Conservation (phyloP, 2,888 invertebrate genomes). For the Heliothis peltigera region DNA sequence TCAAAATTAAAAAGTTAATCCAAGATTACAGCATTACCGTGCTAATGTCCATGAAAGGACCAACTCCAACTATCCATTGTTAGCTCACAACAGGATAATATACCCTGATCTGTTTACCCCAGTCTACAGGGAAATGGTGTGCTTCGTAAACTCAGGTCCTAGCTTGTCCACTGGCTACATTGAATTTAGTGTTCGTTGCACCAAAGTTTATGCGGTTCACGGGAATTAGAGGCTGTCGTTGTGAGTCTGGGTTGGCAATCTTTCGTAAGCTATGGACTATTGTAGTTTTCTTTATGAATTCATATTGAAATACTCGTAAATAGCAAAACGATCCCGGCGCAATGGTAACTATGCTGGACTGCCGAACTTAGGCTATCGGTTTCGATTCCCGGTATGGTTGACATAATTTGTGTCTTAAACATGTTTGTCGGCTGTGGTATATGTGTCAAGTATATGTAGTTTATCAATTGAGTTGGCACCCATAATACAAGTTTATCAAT, state of each 20-base stretch:
- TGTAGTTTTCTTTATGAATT: too few relatives aligned
- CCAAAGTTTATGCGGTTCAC: slow-evolving; percentile 49
- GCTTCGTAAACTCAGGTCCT: slow-evolving; percentile 36
- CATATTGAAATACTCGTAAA: neutral
- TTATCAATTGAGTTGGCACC: too few relatives aligned
- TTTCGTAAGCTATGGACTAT: neutral
- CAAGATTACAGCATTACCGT: slow-evolving; percentile 8
- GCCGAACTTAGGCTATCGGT: too few relatives aligned
- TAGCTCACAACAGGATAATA: slow-evolving; percentile 28
- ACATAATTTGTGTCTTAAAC: too few relatives aligned
- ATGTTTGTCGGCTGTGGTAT: too few relatives aligned
- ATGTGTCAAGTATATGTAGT: too few relatives aligned
- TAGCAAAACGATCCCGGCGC: too few relatives aligned
- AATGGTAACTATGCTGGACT: too few relatives aligned
- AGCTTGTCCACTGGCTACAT: slow-evolving; percentile 52
- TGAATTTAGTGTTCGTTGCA: slow-evolving; percentile 60
- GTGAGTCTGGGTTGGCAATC: neutral
- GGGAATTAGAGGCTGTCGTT: slow-evolving; percentile 28
- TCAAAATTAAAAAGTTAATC: neutral
- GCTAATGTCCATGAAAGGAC: slow-evolving; percentile 23
- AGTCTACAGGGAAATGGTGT: slow-evolving; percentile 42
- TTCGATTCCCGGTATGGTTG: too few relatives aligned
- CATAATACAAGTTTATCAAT: too few relatives aligned
- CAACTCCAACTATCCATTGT: slow-evolving; percentile 29
- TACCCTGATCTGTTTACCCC: slow-evolving; percentile 42